These are phyloP conservation scores for Hylyphantes graminicola DNA, from an alignment of 1,140 invertebrate genomes.

Conservation along the genomic window DNA sequence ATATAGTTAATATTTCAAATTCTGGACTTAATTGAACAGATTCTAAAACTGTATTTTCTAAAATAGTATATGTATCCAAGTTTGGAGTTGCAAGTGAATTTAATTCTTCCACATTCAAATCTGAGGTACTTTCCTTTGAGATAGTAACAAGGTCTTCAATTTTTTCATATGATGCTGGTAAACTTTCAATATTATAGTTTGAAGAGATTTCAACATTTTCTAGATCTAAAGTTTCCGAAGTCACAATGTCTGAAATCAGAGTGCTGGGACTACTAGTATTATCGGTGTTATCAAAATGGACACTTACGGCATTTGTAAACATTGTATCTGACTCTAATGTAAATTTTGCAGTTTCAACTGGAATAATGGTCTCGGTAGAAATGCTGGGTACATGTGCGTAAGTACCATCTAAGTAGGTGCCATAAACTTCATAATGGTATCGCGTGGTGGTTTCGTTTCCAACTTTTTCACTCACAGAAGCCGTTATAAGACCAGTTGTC, in stretches of 20 bases:
- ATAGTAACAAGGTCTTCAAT: conserved; percentile 84
- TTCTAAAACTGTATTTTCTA: not conserved
- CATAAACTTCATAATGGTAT: conserved; percentile 76
- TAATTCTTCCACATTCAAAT: conserved; percentile 65
- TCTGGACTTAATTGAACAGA: not conserved
- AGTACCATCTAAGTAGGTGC: conserved; percentile 86
- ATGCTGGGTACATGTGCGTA: conserved; percentile 79
- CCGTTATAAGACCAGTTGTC: conserved; percentile 45
- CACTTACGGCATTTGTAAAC: conserved; percentile 64
- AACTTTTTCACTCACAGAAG: conserved; percentile 37
- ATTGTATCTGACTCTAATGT: conserved; percentile 65
- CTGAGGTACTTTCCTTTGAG: conserved; percentile 85
- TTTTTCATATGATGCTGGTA: conserved; percentile 75
- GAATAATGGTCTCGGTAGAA: conserved; percentile 39
- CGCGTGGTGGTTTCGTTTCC: conserved; percentile 35
- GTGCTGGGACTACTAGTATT: conserved; percentile 67
- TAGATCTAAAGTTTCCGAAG: conserved; percentile 39
- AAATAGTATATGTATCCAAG: not conserved
- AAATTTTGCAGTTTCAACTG: not conserved
- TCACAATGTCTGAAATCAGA: conserved; percentile 70
- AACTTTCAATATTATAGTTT: conserved; percentile 74
- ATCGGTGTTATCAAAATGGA: conserved; percentile 64
- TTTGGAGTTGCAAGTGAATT: not conserved
- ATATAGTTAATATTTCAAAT: conserved; percentile 44
- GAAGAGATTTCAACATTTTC: conserved; percentile 64